Evolutionary conservation across 2,888 invertebrate species (phyloP).

Genomic region (Hypomecis atomaria): DNA sequence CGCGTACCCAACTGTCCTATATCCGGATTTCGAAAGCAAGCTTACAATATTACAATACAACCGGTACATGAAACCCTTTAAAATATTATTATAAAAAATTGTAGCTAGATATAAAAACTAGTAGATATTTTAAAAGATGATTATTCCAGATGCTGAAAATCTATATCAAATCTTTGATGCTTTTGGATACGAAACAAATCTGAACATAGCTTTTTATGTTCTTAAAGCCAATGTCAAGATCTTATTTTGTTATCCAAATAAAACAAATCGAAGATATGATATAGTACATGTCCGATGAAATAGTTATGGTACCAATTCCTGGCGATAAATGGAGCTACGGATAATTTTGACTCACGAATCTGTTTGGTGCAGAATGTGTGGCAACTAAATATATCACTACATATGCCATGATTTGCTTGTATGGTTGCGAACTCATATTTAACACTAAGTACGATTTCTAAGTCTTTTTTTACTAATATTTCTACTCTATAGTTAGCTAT

Average conservation of each 20-base stretch:
- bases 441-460: slow-evolving; percentile 11
- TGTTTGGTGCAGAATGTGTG: slow-evolving; percentile 66
- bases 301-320: slow-evolving; percentile 55
- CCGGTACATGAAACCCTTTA: background rate
- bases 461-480: slow-evolving; percentile 6
- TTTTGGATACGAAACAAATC: background rate
- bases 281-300: slow-evolving; percentile 7
- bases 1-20: slow-evolving; percentile 53
- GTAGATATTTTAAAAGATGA: slow-evolving; percentile 44
- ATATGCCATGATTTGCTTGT: slow-evolving; percentile 48
- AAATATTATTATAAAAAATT: slow-evolving; percentile 25
- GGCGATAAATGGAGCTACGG: slow-evolving; percentile 48
- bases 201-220: background rate
- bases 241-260: background rate
- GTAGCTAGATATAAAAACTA: slow-evolving; percentile 21
- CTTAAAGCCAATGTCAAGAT: background rate
- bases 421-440: slow-evolving; percentile 53
- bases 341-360: slow-evolving; percentile 41
- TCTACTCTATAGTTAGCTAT: background rate
- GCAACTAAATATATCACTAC: slow-evolving; percentile 62
- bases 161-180: slow-evolving; percentile 11
- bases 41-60: slow-evolving; percentile 23
- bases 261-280: slow-evolving; percentile 1
- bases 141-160: slow-evolving; percentile 45
- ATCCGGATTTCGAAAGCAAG: slow-evolving; percentile 56